Evolutionary conservation across 2,797 vertebrate species (phyloP), one percentile per base, ranked within the genome.

Genomic region (Peromyscus attwateri): DNA sequence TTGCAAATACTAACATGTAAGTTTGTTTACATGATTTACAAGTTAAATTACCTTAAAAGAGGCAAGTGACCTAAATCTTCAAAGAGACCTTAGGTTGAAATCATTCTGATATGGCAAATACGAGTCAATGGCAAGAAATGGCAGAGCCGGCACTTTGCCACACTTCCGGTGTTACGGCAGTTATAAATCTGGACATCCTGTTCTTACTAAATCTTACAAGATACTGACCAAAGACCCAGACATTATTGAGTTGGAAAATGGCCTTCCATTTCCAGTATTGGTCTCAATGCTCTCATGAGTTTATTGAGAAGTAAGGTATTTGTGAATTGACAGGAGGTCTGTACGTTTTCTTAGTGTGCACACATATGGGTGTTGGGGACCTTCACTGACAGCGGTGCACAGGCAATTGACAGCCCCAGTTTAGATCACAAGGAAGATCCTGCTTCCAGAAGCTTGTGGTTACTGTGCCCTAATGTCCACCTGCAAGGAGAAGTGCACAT

Each of bases 201-300:
- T 81, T 71, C 55, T 91, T 66, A 52, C 73, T 76, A 77, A 73
- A 77, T 68, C 31, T 91, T n/a, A 60, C 14, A 94, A 43, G 29
- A 21, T 16, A 8, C 37, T 70, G 52, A 29, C n/a, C 40, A 77
- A 87, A 93, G 16, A 64, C 9, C n/a, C 49, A 10, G 73, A 87
- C 68, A 43, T 57, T 21, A 40, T 4, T 27, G 21, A 43, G 55
- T 6, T 19, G 21, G 52, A 92, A 87, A n/a, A 68, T 9, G 25
- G 21, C 37, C 29, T n/a, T 83, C 73, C 10, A n/a, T 68, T 73
- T 73, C 46, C 16, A 52, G 14, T 29, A 40, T 43, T 81, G 21
- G 62, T 92, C 77, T 57, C 43, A 60, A 2, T 52, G 31, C 4
- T 9, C 49, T 49, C 46, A 21, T 60, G 25, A 80, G 60, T 71